A percentile compares a stretch with the other conserved stretches of the same genome.
Conservation (phyloP, 2,113 vertebrate species). For the Abramis brama region DNA sequence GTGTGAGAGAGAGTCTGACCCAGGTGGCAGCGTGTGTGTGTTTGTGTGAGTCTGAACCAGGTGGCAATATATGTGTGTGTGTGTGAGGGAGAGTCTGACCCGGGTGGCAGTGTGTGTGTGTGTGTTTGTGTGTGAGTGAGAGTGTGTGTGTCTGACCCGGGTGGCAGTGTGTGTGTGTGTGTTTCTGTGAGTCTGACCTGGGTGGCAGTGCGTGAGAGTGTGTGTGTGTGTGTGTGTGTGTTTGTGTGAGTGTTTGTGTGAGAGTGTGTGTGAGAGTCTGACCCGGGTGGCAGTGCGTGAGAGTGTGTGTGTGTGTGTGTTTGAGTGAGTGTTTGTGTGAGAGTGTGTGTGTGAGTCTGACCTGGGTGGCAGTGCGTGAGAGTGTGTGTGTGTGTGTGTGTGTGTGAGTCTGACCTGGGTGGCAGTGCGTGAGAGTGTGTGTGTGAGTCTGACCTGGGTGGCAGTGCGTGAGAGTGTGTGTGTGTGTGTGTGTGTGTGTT, state of each 20-base stretch:
- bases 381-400: background rate
- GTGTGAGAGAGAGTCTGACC: no score
- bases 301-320: background rate
- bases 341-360: background rate
- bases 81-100: background rate
- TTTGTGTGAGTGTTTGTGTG: background rate
- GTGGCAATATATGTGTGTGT: background rate
- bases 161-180: background rate
- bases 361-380: background rate
- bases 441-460: no score
- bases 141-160: background rate
- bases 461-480: background rate
- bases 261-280: constrained; percentile 30
- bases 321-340: background rate
- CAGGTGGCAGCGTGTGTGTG: no score
- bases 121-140: background rate
- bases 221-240: background rate
- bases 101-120: background rate
- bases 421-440: no score
- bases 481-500: background rate
- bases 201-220: background rate
- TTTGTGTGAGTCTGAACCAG: no score
- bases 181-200: background rate
- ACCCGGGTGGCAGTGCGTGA: constrained; percentile 92
- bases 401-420: no score